Evolutionary conservation across 2,113 vertebrate species (phyloP), one percentile per base, ranked within the genome.

Genomic region (Pachycephala philippinensis): DNA sequence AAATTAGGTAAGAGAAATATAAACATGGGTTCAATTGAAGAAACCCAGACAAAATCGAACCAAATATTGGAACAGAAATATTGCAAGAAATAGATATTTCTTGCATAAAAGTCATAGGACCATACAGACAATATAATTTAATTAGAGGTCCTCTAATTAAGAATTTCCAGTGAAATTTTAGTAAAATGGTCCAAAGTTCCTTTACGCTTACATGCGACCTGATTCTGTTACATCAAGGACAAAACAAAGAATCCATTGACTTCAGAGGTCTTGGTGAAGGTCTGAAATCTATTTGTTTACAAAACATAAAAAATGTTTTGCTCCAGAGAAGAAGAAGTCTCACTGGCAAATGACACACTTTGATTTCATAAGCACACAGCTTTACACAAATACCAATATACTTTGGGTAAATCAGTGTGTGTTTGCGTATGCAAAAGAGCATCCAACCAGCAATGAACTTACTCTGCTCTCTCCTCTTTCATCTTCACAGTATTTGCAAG

Each of bases 311-410:
- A 74, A 24, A 22, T 45, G 15, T n/a, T 82, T 31, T 87, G 35
- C 52, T 77, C 42, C 64, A 83, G 50, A 91, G 59, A 83, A 89
- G 12, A 63, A 70, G 68, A 57, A 8, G 13, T 31, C 71, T 74
- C 54, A 31, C 3, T 83, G 49, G 49, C 15, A n/a, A 94, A 91
- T 83, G 47, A 80, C 54, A 83, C 33, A 59, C 57, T 89, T 91
- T 26, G 57, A 87, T 69, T 95, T 88, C 77, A 47, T 76, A 66
- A 83, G 71, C 70, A 85, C 72, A 81, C 86, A 64, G 63, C 82
- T 93, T 88, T 56, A 88, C 63, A 88, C 63, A 95, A 94, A 93
- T 57, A 93, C 14, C 83, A 93, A 82, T 31, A 92, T 17, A 92
- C 69, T 81, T 61, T 30, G 52, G 39, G 72, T 91, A 96, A 93